Evolutionary conservation across 2,113 vertebrate species (phyloP), one percentile per base, ranked within the genome.

Genomic region (Lophius piscatorius): DNA sequence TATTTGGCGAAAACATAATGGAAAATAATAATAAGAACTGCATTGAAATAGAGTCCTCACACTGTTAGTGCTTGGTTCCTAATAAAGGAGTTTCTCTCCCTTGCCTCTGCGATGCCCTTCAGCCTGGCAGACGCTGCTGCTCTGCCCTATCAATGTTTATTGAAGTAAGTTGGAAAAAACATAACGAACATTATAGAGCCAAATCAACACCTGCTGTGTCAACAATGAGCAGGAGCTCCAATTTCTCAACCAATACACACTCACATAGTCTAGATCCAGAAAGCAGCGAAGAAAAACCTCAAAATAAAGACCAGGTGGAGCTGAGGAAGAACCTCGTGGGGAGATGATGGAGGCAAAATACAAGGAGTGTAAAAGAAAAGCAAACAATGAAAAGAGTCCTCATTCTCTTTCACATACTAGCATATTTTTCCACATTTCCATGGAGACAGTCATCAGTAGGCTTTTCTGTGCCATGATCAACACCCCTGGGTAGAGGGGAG

Each of bases 191-290:
- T 7, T 82, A 75, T 81, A 71, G 49, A 81, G 59, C 51, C 67
- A 79, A 77, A 84, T 86, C 70, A 78, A 78, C 86, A 86, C 81
- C 81, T 85, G 76, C 85, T 85, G 82, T 76, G 74, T 85, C 64
- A 86, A 90, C 78, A 87, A 41, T 69, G 66, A 55, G 36, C 48
- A 35, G 23, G 14, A 23, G 70, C 59, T 63, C 49, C 17, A 41
- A 49, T 51, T 61, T 31, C 23, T 23, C 16, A 28, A 6, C 29
- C 40, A 13, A 44, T 36, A 26, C 36, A 47, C 40, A 44, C 52
- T 50, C 23, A 13, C 45, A 31, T 12, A 17, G 11, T 23, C 29
- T 55, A 35, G 35, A 16, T 71, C 46, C 35, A 58, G 5, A 69
- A 56, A 52, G 57, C 54, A 36, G 68, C 14, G n/a, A 69, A 47